phyloP scores from a whole-genome alignment of 35 echinoderm and acorn worm species.

The Eucidaris tribuloides region DNA sequence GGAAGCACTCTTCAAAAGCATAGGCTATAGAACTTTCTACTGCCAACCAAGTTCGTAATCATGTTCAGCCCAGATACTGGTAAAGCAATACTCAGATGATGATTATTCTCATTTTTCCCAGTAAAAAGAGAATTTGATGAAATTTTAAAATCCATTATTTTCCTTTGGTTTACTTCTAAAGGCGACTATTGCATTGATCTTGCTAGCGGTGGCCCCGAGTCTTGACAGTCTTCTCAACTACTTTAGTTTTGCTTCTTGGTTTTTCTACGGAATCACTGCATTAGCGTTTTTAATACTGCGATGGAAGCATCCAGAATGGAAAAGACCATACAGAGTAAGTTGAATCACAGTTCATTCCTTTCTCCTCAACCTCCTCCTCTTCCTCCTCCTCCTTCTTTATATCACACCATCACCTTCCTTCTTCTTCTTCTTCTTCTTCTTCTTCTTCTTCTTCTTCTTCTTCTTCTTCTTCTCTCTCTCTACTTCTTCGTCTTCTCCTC shows the following conservation, averaged over 20 bases:
- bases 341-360: background rate
- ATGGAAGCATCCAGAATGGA: slow-evolving; percentile 38
- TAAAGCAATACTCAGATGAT: background rate
- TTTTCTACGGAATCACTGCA: slow-evolving; percentile 49
- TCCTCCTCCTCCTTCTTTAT: background rate
- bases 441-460: background rate
- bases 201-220: slow-evolving; percentile 33
- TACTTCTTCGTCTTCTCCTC: background rate
- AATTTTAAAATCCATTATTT: background rate
- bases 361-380: background rate
- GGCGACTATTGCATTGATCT: slow-evolving; percentile 18
- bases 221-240: slow-evolving; percentile 64
- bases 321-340: slow-evolving; percentile 59
- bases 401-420: background rate
- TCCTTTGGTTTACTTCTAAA: slow-evolving; percentile 1
- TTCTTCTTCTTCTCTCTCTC: background rate
- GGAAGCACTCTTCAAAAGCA: background rate
- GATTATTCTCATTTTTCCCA: background rate
- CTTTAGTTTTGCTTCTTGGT: slow-evolving; percentile 71
- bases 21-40: background rate
- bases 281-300: slow-evolving; percentile 33
- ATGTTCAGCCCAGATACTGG: background rate
- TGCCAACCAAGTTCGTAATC: background rate
- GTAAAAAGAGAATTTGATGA: background rate
- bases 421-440: background rate